A percentile compares a stretch with the other conserved stretches of the same genome.
phyloP scores from a whole-genome alignment of 2,797 vertebrate genomes.

The Percopsis omiscomaycus region DNA sequence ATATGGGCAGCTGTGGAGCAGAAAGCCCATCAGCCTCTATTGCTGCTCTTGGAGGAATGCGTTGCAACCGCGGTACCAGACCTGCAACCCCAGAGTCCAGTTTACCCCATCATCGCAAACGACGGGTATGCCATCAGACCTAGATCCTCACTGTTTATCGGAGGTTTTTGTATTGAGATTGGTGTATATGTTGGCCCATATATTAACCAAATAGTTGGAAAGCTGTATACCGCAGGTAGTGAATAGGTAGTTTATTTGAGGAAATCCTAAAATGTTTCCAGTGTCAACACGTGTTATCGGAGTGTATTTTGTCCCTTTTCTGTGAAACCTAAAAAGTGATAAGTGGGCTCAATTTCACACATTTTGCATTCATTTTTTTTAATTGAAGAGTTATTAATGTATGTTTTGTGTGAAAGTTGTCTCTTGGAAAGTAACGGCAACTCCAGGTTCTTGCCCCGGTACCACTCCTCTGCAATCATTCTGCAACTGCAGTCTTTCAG shows the following conservation, averaged over 20 bases:
- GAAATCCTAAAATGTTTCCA: too few species aligned
- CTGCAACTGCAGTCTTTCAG: constrained; percentile 74
- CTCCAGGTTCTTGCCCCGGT: constrained; percentile 72
- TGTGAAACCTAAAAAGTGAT: too few species aligned
- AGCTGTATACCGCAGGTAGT: too few species aligned
- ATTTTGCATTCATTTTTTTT: not conserved
- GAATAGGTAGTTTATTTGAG: too few species aligned
- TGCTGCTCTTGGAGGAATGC: constrained; percentile 80
- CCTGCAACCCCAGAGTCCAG: constrained; percentile 36
- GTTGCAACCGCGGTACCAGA: constrained; percentile 51
- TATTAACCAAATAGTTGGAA: too few species aligned
- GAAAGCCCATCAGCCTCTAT: constrained; percentile 70
- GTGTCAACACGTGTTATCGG: too few species aligned
- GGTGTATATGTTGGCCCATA: too few species aligned
- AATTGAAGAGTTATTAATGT: not conserved
- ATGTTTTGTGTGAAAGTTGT: constrained; percentile 58
- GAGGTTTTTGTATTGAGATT: too few species aligned
- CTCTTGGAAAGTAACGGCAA: constrained; percentile 68
- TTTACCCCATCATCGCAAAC: constrained; percentile 76
- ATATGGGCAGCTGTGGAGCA: constrained; percentile 80
- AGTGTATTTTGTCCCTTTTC: too few species aligned
- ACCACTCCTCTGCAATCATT: constrained; percentile 65
- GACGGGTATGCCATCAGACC: constrained; percentile 68
- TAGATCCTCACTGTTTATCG: too few species aligned
- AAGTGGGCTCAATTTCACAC: too few species aligned